Evolutionary conservation across 2,888 invertebrate species (phyloP).

Genomic region (Sesia apiformis): DNA sequence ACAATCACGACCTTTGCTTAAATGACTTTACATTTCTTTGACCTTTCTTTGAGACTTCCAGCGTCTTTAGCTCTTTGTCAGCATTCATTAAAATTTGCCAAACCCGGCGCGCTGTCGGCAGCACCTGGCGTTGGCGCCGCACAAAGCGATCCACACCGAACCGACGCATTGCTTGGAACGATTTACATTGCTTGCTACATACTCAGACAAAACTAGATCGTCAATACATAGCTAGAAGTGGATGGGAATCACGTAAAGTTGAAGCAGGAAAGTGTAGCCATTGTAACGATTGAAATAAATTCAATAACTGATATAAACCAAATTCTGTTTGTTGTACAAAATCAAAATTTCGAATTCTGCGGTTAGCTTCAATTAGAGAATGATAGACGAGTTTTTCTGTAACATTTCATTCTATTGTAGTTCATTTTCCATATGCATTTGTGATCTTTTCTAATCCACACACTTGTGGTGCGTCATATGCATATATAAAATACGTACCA

Average conservation of each 20-base stretch:
- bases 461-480: no score
- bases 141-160: constrained; percentile 7
- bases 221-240: not conserved
- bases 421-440: no score
- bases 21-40: no score
- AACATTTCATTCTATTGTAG: no score
- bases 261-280: not conserved
- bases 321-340: not conserved
- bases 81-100: constrained; percentile 63
- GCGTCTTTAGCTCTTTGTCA: not conserved
- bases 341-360: not conserved
- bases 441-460: no score
- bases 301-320: not conserved
- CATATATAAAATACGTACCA: no score
- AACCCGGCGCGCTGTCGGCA: constrained; percentile 33
- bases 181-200: not conserved
- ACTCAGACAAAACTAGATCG: not conserved
- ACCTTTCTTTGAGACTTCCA: not conserved
- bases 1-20: no score
- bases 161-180: not conserved
- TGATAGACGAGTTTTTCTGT: no score
- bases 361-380: no score
- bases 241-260: not conserved
- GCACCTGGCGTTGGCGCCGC: constrained; percentile 30
- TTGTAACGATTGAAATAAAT: not conserved